A percentile compares a stretch with the other conserved stretches of the same genome.
Conservation (phyloP, 2,888 invertebrate species). For the Sarcophaga variegata region DNA sequence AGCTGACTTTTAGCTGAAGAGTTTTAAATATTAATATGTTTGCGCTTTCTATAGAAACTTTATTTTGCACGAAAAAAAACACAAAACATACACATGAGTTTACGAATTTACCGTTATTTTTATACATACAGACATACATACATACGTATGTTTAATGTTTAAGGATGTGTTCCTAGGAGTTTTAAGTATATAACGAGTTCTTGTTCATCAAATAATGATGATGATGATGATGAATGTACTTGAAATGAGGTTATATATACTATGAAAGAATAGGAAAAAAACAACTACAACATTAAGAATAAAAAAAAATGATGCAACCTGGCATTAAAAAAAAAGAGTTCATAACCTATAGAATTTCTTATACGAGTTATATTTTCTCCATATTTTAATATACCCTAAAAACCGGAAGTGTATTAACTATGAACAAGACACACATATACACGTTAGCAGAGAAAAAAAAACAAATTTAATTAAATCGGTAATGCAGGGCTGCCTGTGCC, state of each 20-base stretch:
- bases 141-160: neutral
- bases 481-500: conserved; percentile 55
- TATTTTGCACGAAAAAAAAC: neutral
- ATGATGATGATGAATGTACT: conserved; percentile 41
- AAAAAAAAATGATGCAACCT: conserved; percentile 57
- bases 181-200: conserved; percentile 54
- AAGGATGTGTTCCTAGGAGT: neutral
- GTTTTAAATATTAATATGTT: neutral
- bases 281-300: conserved; percentile 35
- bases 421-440: conserved; percentile 24
- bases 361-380: neutral
- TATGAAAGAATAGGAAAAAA: conserved; percentile 56
- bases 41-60: neutral
- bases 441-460: conserved; percentile 21
- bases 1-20: too few relatives aligned
- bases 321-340: conserved; percentile 50
- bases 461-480: conserved; percentile 36
- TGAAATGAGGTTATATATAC: conserved; percentile 65
- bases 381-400: conserved; percentile 51
- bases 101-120: neutral
- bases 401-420: conserved; percentile 63
- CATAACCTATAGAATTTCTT: conserved; percentile 59
- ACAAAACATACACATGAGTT: neutral
- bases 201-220: conserved; percentile 42
- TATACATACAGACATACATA: neutral